Base-by-base conservation (phyloP, 2,888 invertebrate genomes). In the Amiota minor region DNA sequence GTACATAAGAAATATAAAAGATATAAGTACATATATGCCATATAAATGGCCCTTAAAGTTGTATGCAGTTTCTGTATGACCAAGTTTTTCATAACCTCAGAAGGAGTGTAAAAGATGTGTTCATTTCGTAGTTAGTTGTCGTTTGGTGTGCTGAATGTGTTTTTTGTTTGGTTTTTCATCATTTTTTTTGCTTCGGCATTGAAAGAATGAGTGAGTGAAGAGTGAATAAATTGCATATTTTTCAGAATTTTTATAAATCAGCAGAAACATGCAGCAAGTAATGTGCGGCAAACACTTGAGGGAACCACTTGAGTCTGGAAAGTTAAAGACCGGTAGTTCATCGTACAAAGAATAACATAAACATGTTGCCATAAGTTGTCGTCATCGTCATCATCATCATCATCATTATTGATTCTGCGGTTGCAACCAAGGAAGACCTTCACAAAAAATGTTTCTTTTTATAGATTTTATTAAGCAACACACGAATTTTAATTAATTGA, bases 401-500 rank as follows among this genome's bases (percentile, higher is more conserved):
- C 6, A 6, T 35, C 6, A 6, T 35, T 35, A 0, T 61, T 61
- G 35, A 35, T 20, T 35, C 35, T 16, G 61, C 23, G 1, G 62
- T 18, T 35, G 62, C 62, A n/a, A n/a, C 14, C n/a, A 35, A 62
- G 35, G 6, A 35, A 35, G 23, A 35, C 2, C 4, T 35, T 6
- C 9, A 68, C 20, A 59, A 73, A 71, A 75, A 72, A 69, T 74
- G 74, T 77, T 71, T 75, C 62, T 23, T 35, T 35, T 35, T 35
- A 35, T 59, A 75, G 75, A 82, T 80, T 75, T 76, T 81, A 82
- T 82, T 82, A 77, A 75, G 75, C 78, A 82, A 78, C 86, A 84
- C 83, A 82, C 86, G 86, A 83, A 86, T 83, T 86, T 83, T 86
- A 83, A 83, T 83, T 83, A 83, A 83, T 83, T 83, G 83, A 85